Percentiles rank a stretch among this genome's conserved stretches.
phyloP scores from a whole-genome alignment of 2,888 invertebrate species.

The Herminia tarsipennalis region DNA sequence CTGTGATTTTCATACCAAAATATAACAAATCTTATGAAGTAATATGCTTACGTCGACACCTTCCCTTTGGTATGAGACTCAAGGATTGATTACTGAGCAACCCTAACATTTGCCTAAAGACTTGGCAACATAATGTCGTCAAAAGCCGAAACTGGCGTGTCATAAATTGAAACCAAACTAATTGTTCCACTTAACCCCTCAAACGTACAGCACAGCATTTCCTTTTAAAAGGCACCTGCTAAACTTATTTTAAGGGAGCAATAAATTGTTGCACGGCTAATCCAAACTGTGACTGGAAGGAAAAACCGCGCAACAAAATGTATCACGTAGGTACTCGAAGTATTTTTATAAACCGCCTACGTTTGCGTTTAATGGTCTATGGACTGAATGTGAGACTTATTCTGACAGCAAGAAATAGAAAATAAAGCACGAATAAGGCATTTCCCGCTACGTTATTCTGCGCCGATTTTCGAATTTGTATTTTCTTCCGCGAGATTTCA shows the following conservation, averaged over 20 bases:
- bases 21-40: too few relatives aligned
- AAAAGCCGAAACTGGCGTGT: too few relatives aligned
- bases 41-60: too few relatives aligned
- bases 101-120: too few relatives aligned
- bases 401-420: constrained; percentile 43
- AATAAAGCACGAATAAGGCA: constrained; percentile 31
- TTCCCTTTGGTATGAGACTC: too few relatives aligned
- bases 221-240: constrained; percentile 47
- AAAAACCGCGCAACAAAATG: constrained; percentile 50
- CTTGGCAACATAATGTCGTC: too few relatives aligned
- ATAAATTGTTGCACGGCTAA: constrained; percentile 67
- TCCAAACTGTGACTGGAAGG: constrained; percentile 55
- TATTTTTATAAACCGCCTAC: constrained; percentile 65
- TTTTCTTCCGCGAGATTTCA: constrained; percentile 20
- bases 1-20: too few relatives aligned
- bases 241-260: constrained; percentile 43
- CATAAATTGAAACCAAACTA: constrained; percentile 22
- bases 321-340: constrained; percentile 58
- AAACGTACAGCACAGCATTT: constrained; percentile 30
- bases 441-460: constrained; percentile 14
- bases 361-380: constrained; percentile 58
- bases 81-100: too few relatives aligned
- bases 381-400: constrained; percentile 45
- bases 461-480: constrained; percentile 26
- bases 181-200: constrained; percentile 32